Evolutionary conservation across 2,113 vertebrate genomes (phyloP).

Genomic region (Saimiri boliviensis): DNA sequence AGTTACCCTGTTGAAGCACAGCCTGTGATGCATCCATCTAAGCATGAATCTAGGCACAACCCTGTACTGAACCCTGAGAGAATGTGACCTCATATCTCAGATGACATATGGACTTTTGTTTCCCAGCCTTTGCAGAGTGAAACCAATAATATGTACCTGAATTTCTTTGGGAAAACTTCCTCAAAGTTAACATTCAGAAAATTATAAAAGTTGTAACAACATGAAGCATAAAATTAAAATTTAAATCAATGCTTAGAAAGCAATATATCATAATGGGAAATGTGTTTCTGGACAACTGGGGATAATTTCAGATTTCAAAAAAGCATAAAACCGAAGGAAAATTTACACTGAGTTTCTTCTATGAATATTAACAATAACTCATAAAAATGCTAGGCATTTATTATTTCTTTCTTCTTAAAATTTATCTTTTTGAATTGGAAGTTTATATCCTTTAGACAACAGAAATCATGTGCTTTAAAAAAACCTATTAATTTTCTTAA

Average conservation of each 20-base stretch:
- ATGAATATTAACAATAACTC: neutral
- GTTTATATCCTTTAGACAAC: neutral
- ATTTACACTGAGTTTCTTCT: neutral
- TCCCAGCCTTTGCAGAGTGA: neutral
- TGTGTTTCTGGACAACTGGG: neutral
- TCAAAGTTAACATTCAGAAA: neutral
- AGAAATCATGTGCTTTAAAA: neutral
- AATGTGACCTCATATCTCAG: neutral
- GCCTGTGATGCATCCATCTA: no score
- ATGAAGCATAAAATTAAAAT: neutral
- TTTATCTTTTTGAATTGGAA: neutral
- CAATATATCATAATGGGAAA: conserved; percentile 28
- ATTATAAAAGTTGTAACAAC: neutral
- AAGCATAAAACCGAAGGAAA: neutral
- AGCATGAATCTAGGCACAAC: neutral
- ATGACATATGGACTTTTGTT: neutral
- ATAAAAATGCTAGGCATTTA: neutral
- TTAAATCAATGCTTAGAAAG: conserved; percentile 30
- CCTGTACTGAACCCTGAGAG: neutral
- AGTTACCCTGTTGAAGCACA: neutral
- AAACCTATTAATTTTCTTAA: neutral
- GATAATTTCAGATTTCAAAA: neutral
- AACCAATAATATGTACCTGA: fast-evolving
- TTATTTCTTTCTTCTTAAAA: neutral
- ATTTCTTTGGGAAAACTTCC: neutral